A percentile compares a stretch with the other conserved stretches of the same genome.
These are phyloP conservation scores for Xenopus tropicalis DNA, from an alignment of 2,113 vertebrate species.

Conservation along the genomic window DNA sequence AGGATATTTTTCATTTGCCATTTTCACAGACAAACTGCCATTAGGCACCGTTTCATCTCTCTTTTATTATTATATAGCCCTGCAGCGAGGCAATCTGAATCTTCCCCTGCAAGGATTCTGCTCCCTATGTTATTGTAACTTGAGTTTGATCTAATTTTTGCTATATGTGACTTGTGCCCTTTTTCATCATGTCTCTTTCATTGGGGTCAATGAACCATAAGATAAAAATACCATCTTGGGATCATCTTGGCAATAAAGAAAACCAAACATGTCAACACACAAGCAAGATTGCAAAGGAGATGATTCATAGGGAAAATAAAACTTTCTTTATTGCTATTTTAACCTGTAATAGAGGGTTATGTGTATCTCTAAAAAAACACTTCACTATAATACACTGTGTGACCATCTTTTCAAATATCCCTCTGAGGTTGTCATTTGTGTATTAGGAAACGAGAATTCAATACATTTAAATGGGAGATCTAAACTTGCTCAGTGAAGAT, in stretches of 20 bases:
- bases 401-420: too few species aligned
- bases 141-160: neutral
- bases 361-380: too few species aligned
- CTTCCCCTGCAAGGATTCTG: neutral
- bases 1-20: neutral
- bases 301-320: neutral
- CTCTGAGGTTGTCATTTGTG: too few species aligned
- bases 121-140: neutral
- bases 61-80: slow-evolving; percentile 11
- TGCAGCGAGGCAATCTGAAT: slow-evolving; percentile 17
- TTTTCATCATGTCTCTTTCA: neutral
- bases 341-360: neutral
- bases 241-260: neutral
- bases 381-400: too few species aligned
- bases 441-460: too few species aligned
- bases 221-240: neutral
- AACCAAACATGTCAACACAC: neutral
- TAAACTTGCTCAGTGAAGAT: too few species aligned
- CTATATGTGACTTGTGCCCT: neutral
- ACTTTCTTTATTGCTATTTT: neutral
- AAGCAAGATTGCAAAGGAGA: neutral
- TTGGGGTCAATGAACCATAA: slow-evolving; percentile 7
- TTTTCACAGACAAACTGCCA: neutral
- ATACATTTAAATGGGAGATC: too few species aligned
- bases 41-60: slow-evolving; percentile 12